These are phyloP conservation scores for Neelides folsomi DNA, from an alignment of 2,888 invertebrate species.

Conservation along the genomic window DNA sequence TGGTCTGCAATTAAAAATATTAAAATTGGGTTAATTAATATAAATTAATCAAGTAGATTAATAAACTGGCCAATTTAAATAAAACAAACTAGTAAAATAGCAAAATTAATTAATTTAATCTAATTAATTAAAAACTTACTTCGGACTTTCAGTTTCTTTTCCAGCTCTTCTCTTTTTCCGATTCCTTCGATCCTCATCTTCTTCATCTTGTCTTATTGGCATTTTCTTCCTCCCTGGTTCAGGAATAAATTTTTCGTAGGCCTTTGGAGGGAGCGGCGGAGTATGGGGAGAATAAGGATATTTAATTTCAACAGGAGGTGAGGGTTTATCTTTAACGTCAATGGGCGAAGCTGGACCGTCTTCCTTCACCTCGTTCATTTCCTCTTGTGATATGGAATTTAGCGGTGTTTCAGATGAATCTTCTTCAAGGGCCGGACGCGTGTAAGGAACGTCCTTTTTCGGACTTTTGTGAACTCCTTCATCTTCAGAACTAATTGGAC, in stretches of 20 bases:
- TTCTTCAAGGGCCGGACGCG: conserved; percentile 7
- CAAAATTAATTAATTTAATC: no score
- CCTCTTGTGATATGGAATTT: not conserved
- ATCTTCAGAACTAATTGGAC: conserved; percentile 30
- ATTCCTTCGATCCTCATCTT: conserved; percentile 11
- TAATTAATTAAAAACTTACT: no score
- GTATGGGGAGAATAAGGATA: conserved; percentile 51
- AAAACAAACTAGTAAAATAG: no score
- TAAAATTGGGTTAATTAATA: no score
- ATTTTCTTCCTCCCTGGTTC: conserved; percentile 5
- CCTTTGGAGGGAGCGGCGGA: conserved; percentile 48
- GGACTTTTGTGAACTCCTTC: conserved; percentile 3
- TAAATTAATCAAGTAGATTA: no score
- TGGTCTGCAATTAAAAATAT: no score
- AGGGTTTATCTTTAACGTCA: conserved; percentile 6
- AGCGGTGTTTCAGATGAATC: not conserved
- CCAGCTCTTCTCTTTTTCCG: conserved; percentile 12
- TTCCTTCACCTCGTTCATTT: not conserved
- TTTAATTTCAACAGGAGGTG: conserved; percentile 2
- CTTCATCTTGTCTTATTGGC: conserved; percentile 7
- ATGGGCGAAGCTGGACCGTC: conserved; percentile 1
- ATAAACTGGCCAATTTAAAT: no score
- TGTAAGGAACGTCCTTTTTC: not conserved
- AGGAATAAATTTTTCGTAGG: conserved; percentile 38
- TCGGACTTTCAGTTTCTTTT: conserved; percentile 10